phyloP scores from a whole-genome alignment of 2,797 vertebrate genomes.

The Tenualosa ilisha region DNA sequence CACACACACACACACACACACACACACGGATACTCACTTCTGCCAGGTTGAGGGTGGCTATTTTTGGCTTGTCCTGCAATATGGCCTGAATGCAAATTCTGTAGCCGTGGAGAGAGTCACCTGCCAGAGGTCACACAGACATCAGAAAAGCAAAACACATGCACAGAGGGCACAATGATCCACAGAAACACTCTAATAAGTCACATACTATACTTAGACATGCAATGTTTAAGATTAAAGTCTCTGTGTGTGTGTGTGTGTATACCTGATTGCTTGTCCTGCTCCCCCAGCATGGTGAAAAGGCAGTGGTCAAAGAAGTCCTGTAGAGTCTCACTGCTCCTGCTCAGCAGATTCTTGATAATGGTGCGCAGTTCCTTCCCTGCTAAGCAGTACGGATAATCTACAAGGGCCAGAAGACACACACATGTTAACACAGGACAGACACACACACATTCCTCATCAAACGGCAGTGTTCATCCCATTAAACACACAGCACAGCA shows the following conservation, averaged over 20 bases:
- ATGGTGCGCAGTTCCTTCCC: slow-evolving; percentile 81
- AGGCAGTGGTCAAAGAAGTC: slow-evolving; percentile 93
- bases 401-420: slow-evolving; percentile 60
- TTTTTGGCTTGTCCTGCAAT: slow-evolving; percentile 85
- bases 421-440: background rate
- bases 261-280: slow-evolving; percentile 85
- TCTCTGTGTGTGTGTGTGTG: background rate
- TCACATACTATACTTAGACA: background rate
- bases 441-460: background rate
- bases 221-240: background rate
- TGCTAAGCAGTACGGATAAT: slow-evolving; percentile 90
- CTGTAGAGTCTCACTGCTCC: slow-evolving; percentile 73
- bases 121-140: slow-evolving; percentile 59
- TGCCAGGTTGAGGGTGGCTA: slow-evolving; percentile 82
- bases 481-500: background rate
- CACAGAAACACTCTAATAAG: background rate
- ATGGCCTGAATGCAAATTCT: slow-evolving; percentile 93
- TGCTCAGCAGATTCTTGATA: slow-evolving; percentile 80
- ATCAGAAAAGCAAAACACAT: background rate
- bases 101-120: slow-evolving; percentile 91
- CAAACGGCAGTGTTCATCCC: too few relatives aligned
- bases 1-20: background rate
- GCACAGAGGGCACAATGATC: background rate
- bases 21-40: slow-evolving; percentile 75
- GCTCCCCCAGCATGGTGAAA: slow-evolving; percentile 89